Evolutionary conservation across 1,140 invertebrate species (phyloP), one percentile per base, ranked within the genome.

Genomic region (Bombus turneri): DNA sequence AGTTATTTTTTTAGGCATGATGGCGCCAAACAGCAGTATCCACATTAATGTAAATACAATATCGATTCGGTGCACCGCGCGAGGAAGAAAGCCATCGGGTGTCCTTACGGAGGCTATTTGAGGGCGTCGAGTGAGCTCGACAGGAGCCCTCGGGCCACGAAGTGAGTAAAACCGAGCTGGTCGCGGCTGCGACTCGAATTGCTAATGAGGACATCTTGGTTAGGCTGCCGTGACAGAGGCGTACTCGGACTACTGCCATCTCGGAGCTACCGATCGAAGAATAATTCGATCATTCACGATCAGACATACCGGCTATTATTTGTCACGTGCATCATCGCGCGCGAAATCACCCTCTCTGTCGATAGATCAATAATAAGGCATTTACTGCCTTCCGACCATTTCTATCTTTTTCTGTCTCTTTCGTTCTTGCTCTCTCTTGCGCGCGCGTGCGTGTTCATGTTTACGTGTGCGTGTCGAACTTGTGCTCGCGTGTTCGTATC

Each of bases 181-280:
- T 90, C 90, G 88, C 91, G 90, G 87, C 76, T 87, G 89, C 89
- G 89, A 91, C 91, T 92, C 92, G 94, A 95, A 95, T 95, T 92
- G 93, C 91, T 95, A 95, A 95, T 95, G 95, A 95, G 95, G 95
- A 96, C 95, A 96, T 96, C 95, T 95, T 95, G 95, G 95, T 95
- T 95, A 95, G 93, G 92, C 93, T 94, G 92, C 92, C 93, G 92
- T 88, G 88, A 92, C 91, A 92, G 89, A 88, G 87, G 84, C 85
- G 83, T 87, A 91, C 91, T 88, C 89, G 84, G 84, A 80, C 76
- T 85, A 85, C 83, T 85, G 83, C 76, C 83, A 85, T 85, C 83
- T 80, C 83, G 83, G 53, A 72, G 83, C 31, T 85, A 85, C 83
- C 83, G 83, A 85, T 85, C 76, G 77, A 85, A 80, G 64, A 75